A percentile compares a stretch with the other conserved stretches of the same genome.
phyloP scores from a whole-genome alignment of 2,797 vertebrate genomes.

The Urophycis tenuis region DNA sequence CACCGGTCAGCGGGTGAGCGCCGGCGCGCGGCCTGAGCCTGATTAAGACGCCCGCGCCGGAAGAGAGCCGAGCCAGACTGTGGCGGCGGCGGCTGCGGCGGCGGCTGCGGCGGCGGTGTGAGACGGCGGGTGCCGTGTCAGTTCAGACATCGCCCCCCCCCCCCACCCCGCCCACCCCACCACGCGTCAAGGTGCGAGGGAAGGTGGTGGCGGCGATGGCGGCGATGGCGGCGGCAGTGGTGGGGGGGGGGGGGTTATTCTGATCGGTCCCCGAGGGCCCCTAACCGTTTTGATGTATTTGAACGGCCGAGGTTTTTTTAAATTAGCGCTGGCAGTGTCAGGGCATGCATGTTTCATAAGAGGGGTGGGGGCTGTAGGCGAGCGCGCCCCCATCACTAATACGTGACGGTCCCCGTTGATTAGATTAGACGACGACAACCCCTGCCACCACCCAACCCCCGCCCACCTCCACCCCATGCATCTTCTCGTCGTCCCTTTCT shows the following conservation, averaged over 20 bases:
- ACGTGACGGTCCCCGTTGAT: slow-evolving; percentile 62
- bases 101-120: too few relatives aligned
- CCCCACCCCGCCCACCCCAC: too few relatives aligned
- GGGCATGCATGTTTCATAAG: slow-evolving; percentile 68
- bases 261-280: background rate
- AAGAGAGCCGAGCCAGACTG: too few relatives aligned
- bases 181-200: slow-evolving; percentile 57
- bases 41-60: slow-evolving; percentile 53
- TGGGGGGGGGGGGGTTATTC: background rate
- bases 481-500: background rate
- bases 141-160: too few relatives aligned
- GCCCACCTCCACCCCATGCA: background rate
- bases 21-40: slow-evolving; percentile 61
- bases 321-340: slow-evolving; percentile 25
- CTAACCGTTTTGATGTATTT: slow-evolving; percentile 26
- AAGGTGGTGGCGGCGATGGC: background rate
- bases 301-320: slow-evolving; percentile 28
- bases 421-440: slow-evolving; percentile 60
- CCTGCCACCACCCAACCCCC: too few relatives aligned
- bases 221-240: slow-evolving; percentile 35
- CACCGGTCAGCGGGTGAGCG: slow-evolving; percentile 45
- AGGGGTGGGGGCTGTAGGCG: slow-evolving; percentile 44
- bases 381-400: slow-evolving; percentile 61
- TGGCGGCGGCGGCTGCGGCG: too few relatives aligned
- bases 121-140: too few relatives aligned